A percentile compares a stretch with the other conserved stretches of the same genome.
Evolutionary conservation across 37 sponge, comb jelly and placozoan genomes (phyloP).

Genomic region (Agelas oroides): DNA sequence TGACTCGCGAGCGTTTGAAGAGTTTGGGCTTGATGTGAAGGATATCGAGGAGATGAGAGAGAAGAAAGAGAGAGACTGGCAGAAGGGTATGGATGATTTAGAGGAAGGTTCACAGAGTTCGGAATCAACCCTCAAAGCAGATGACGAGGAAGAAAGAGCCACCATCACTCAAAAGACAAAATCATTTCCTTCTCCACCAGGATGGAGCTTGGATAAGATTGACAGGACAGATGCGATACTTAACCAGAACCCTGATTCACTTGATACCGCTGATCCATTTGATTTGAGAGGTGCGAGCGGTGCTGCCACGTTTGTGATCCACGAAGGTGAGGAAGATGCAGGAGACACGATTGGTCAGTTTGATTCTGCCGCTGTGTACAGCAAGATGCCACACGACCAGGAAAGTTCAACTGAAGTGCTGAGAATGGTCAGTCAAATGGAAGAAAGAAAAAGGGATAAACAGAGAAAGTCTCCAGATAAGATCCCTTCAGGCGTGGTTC

Average conservation of each 20-base stretch:
- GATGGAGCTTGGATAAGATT: not conserved
- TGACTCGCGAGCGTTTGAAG: constrained; percentile 12
- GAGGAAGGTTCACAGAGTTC: not conserved
- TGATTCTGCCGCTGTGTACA: not conserved
- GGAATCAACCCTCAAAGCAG: not conserved
- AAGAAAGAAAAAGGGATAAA: too few species aligned
- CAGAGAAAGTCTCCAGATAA: not conserved
- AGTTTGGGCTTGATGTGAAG: constrained; percentile 31
- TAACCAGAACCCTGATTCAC: too few species aligned
- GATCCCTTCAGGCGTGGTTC: not conserved
- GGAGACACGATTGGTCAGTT: not conserved
- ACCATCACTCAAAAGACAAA: not conserved
- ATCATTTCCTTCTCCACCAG: not conserved
- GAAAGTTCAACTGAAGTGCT: constrained; percentile 22
- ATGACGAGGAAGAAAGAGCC: not conserved
- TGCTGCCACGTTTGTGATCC: not conserved
- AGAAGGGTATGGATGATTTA: too few species aligned
- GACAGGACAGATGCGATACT: not conserved
- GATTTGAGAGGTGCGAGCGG: not conserved
- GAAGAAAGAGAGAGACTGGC: constrained; percentile 12
- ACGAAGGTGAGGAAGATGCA: not conserved
- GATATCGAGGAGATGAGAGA: not conserved
- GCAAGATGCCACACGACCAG: not conserved
- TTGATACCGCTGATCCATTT: too few species aligned
- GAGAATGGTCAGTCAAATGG: not conserved